phyloP scores from a whole-genome alignment of 2,797 vertebrate species.

The Rhadinocentrus ornatus region DNA sequence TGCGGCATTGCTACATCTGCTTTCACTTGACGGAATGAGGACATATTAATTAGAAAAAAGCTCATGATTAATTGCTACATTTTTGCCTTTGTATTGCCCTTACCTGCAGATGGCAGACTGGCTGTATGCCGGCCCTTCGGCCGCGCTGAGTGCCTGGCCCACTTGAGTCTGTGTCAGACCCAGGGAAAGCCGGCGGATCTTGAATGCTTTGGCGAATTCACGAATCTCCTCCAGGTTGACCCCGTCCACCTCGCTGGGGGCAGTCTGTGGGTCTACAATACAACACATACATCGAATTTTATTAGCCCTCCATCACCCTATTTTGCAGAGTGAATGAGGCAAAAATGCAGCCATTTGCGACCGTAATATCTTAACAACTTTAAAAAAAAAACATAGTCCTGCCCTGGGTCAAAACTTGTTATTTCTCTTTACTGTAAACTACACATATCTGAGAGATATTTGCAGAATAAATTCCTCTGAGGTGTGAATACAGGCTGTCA shows the following conservation, averaged over 20 bases:
- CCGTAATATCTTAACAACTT: constrained; percentile 46
- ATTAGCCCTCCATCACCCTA: constrained; percentile 53
- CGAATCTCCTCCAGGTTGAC: constrained; percentile 99
- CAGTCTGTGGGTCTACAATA: constrained; percentile 92
- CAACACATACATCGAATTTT: constrained; percentile 71
- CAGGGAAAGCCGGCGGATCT: constrained; percentile 98
- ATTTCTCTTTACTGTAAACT: constrained; percentile 48
- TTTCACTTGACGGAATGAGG: constrained; percentile 53
- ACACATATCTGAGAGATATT: constrained; percentile 44
- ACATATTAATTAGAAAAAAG: constrained; percentile 26
- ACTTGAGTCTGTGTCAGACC: constrained; percentile 99
- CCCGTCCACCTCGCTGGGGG: constrained; percentile 96
- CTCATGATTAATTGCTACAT: neutral
- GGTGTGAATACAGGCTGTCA: constrained; percentile 56
- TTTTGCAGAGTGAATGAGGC: constrained; percentile 61
- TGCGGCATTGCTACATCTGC: constrained; percentile 23
- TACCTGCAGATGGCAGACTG: constrained; percentile 99
- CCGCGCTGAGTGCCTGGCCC: constrained; percentile 98
- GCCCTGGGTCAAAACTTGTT: constrained; percentile 58
- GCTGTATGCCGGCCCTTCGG: constrained; percentile 98
- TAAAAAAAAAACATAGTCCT: constrained; percentile 31
- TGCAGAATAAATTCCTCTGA: constrained; percentile 51
- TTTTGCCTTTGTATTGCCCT: constrained; percentile 49
- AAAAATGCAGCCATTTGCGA: constrained; percentile 47
- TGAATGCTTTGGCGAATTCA: constrained; percentile 99